These are phyloP conservation scores for Anastrepha ludens DNA, from an alignment of 1,140 invertebrate genomes.

Conservation along the genomic window DNA sequence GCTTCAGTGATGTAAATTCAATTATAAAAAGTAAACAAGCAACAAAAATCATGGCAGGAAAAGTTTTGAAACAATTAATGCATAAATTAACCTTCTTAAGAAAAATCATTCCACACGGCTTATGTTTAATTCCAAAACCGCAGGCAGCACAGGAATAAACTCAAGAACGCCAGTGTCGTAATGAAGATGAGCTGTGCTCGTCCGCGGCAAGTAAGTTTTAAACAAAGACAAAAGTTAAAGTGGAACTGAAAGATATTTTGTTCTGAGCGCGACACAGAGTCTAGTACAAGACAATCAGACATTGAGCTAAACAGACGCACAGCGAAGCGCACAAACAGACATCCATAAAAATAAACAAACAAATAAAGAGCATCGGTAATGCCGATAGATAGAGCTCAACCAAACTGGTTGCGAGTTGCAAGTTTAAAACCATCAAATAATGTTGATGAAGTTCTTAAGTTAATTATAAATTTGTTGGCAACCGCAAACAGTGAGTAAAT, in stretches of 20 bases:
- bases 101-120: constrained; percentile 51
- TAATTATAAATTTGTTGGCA: constrained; percentile 57
- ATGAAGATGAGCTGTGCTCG: neutral
- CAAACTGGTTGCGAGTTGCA: neutral
- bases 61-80: constrained; percentile 55
- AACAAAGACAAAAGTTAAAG: neutral
- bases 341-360: constrained; percentile 8
- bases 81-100: constrained; percentile 57
- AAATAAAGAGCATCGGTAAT: constrained; percentile 50
- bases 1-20: constrained; percentile 24
- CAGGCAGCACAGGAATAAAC: constrained; percentile 5
- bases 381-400: neutral
- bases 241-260: neutral
- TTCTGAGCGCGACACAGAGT: neutral
- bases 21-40: constrained; percentile 52
- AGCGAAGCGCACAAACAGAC: neutral
- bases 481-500: constrained; percentile 54
- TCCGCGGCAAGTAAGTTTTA: neutral
- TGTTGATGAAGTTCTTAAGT: constrained; percentile 57
- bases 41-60: constrained; percentile 32
- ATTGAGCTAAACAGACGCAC: neutral
- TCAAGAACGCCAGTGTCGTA: too few species aligned
- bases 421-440: constrained; percentile 43
- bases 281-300: neutral
- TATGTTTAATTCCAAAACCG: constrained; percentile 35